These are phyloP conservation scores for Cynoglossus semilaevis DNA, from an alignment of 2,113 vertebrate genomes.

Conservation along the genomic window DNA sequence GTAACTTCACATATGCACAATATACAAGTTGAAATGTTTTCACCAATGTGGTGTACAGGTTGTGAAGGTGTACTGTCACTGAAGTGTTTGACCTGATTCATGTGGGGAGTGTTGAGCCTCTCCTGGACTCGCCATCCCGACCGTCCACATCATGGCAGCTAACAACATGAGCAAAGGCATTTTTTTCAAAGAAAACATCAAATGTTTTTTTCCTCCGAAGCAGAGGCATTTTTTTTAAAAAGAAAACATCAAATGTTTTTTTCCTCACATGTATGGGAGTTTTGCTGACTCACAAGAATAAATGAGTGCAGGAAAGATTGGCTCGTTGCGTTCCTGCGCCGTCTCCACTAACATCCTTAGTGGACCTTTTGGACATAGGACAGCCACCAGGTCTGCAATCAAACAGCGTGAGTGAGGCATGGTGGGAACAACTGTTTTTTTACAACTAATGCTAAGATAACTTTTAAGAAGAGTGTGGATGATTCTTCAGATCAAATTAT, in stretches of 20 bases:
- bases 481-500: too few species aligned
- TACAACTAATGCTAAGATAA: too few species aligned
- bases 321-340: conserved; percentile 95
- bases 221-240: too few species aligned
- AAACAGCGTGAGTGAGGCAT: conserved; percentile 18
- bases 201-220: background rate
- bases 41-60: too few species aligned
- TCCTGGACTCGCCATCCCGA: conserved; percentile 86
- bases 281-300: conserved; percentile 88
- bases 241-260: background rate
- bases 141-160: conserved; percentile 98
- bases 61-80: too few species aligned
- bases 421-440: conserved; percentile 11
- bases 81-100: conserved; percentile 26
- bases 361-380: conserved; percentile 92
- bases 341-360: conserved; percentile 95
- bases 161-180: conserved; percentile 1
- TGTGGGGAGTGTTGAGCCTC: conserved; percentile 17
- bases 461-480: background rate
- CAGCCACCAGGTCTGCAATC: conserved; percentile 88
- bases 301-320: conserved; percentile 96
- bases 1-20: too few species aligned
- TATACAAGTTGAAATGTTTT: too few species aligned
- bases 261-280: background rate
- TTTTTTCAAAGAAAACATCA: too few species aligned